Conservation (phyloP, 2,888 invertebrate species). For the Macrosiphum euphorbiae region DNA sequence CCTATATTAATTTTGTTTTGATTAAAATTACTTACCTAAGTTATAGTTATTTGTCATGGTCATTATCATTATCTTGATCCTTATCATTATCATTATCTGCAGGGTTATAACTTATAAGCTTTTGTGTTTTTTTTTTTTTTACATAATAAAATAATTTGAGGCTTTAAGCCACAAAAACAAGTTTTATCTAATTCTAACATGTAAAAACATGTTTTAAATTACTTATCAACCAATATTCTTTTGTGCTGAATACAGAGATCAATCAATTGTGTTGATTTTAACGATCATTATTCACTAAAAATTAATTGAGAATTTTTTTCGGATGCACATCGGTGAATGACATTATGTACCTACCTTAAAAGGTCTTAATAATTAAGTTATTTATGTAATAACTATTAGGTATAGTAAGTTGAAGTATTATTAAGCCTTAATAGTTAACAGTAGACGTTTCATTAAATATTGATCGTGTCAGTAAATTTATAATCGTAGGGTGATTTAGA, state of each 20-base stretch:
- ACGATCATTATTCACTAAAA: background rate
- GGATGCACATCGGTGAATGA: background rate
- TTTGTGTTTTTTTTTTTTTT: no score
- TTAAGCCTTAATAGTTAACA: no score
- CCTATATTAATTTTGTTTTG: background rate
- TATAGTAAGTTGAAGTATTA: no score
- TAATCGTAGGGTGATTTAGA: slow-evolving; percentile 47
- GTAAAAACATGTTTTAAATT: background rate
- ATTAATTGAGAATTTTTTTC: background rate
- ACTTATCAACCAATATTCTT: background rate
- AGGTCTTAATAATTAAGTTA: background rate
- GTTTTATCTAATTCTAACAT: no score
- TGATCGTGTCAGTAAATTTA: background rate
- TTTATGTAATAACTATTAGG: background rate
- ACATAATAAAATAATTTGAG: no score
- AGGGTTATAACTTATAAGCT: no score
- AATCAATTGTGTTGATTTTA: background rate
- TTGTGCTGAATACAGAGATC: background rate
- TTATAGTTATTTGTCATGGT: background rate
- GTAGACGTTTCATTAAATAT: background rate
- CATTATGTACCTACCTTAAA: background rate
- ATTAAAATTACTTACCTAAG: background rate
- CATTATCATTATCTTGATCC: no score
- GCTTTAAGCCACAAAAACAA: background rate
- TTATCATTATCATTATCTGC: no score